Percentiles rank a stretch among this genome's conserved stretches.
These are phyloP conservation scores for Adoxophyes honmai DNA, from an alignment of 1,140 invertebrate species.

Conservation along the genomic window DNA sequence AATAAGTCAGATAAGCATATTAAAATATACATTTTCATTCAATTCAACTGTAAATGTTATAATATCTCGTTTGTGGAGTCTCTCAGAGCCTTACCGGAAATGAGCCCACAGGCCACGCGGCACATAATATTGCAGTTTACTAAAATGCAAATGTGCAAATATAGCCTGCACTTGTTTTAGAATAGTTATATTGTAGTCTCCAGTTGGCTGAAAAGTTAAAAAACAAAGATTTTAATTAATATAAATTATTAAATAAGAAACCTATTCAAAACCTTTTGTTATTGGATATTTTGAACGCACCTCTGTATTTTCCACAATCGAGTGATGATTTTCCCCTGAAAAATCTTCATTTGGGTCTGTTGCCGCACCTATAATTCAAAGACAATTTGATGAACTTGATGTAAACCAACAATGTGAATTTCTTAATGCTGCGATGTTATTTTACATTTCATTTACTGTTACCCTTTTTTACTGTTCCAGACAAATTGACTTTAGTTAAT, in stretches of 20 bases:
- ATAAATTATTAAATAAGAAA: conserved; percentile 1
- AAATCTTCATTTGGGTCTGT: conserved; percentile 94
- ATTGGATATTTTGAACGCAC: conserved; percentile 34
- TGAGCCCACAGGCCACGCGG: conserved; percentile 98
- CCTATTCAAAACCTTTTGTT: neutral
- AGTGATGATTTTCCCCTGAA: conserved; percentile 84
- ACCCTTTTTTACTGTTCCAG: too few species aligned
- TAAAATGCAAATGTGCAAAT: conserved; percentile 97
- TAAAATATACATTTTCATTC: conserved; percentile 1
- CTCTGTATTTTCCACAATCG: conserved; percentile 59
- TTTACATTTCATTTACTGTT: too few species aligned
- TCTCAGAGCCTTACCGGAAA: conserved; percentile 85
- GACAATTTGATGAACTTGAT: too few species aligned
- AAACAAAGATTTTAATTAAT: conserved; percentile 14
- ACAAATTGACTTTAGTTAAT: too few species aligned
- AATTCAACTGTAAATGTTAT: too few species aligned
- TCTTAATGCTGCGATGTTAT: too few species aligned
- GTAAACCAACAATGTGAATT: too few species aligned
- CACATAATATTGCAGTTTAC: conserved; percentile 97
- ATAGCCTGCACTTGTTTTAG: conserved; percentile 98
- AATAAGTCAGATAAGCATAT: too few species aligned
- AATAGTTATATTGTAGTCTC: conserved; percentile 97
- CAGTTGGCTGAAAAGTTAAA: conserved; percentile 68
- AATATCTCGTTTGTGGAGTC: too few species aligned
- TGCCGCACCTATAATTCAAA: conserved; percentile 82